Evolutionary conservation across 2,113 vertebrate genomes (phyloP).

Genomic region (Daboia siamensis): DNA sequence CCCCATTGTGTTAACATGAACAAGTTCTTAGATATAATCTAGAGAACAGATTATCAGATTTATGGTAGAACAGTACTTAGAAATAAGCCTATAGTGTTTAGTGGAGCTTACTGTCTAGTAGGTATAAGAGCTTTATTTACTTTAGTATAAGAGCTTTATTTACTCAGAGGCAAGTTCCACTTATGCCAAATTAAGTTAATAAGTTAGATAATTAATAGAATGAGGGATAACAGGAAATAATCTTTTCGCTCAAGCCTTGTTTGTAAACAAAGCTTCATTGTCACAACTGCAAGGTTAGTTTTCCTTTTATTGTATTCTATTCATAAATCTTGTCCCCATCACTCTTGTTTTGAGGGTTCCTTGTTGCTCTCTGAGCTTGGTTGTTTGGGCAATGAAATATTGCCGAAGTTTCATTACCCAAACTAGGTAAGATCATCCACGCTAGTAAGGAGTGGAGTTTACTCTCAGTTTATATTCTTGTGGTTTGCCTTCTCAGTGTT

Average conservation of each 20-base stretch:
- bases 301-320: neutral
- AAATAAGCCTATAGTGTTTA: neutral
- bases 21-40: neutral
- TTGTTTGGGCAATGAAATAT: neutral
- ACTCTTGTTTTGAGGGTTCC: neutral
- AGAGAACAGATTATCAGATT: neutral
- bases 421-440: too few relatives aligned
- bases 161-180: neutral
- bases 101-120: neutral
- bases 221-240: neutral
- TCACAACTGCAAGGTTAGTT: neutral
- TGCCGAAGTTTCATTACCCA: too few relatives aligned
- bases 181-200: neutral
- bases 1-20: neutral
- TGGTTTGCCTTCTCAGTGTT: neutral
- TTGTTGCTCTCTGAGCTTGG: neutral
- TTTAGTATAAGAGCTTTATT: neutral
- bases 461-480: neutral
- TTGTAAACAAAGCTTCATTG: neutral
- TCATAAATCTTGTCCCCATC: neutral
- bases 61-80: neutral
- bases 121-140: neutral
- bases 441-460: neutral
- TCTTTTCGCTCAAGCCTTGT: neutral
- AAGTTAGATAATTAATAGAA: neutral